These are phyloP conservation scores for Planiliza haematocheilus DNA, from an alignment of 2,113 vertebrate genomes.

Conservation along the genomic window DNA sequence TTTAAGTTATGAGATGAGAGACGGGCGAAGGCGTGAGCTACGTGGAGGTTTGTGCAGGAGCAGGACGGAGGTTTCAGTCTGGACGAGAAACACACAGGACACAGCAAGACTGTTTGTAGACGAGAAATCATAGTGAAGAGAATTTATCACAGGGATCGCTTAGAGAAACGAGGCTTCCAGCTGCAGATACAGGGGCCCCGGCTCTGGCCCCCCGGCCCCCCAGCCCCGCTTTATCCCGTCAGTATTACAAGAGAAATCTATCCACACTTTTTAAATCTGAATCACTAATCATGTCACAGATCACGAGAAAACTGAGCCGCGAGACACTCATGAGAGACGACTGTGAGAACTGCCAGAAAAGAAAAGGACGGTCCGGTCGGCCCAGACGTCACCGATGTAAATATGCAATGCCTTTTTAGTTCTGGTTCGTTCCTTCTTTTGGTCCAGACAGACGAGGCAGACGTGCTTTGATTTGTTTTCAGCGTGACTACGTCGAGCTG, in stretches of 20 bases:
- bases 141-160: slow-evolving; percentile 35
- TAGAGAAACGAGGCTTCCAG: slow-evolving; percentile 55
- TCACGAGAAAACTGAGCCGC: slow-evolving; percentile 75
- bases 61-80: too few relatives aligned
- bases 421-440: slow-evolving; percentile 1
- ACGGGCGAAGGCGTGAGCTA: too few relatives aligned
- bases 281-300: slow-evolving; percentile 63
- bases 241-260: slow-evolving; percentile 51
- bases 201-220: too few relatives aligned
- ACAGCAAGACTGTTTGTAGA: slow-evolving; percentile 46
- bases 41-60: too few relatives aligned
- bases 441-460: slow-evolving; percentile 47
- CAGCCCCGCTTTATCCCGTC: slow-evolving; percentile 28
- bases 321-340: slow-evolving; percentile 60
- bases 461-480: slow-evolving; percentile 15
- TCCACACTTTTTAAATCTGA: slow-evolving; percentile 33
- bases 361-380: slow-evolving; percentile 7
- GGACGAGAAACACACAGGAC: background rate
- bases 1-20: too few relatives aligned
- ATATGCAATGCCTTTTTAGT: slow-evolving; percentile 77
- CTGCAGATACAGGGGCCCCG: slow-evolving; percentile 13
- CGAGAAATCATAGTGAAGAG: slow-evolving; percentile 31
- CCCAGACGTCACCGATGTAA: slow-evolving; percentile 70
- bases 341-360: slow-evolving; percentile 60
- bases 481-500: slow-evolving; percentile 59